Conservation (phyloP, 2,797 vertebrate species). For the Poeciliopsis infans region DNA sequence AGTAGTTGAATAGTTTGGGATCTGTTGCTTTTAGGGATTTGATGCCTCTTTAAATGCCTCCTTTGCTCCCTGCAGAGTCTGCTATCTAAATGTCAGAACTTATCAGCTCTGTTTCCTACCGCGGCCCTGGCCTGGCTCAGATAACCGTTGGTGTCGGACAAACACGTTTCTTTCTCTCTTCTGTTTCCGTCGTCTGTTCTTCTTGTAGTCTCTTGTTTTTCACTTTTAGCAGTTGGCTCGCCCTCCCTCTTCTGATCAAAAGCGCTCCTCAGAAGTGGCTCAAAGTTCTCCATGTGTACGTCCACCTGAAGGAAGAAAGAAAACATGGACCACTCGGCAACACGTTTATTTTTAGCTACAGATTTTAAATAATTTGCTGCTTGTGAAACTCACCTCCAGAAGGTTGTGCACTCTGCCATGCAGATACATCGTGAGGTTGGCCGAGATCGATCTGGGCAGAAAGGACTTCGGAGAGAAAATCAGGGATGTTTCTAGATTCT, state of each 20-base stretch:
- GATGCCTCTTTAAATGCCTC: not conserved
- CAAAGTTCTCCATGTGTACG: conserved; percentile 84
- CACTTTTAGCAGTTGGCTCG: conserved; percentile 33
- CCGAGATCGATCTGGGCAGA: conserved; percentile 81
- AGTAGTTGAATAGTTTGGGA: not conserved
- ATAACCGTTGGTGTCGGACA: conserved; percentile 67
- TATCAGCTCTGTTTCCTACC: conserved; percentile 71
- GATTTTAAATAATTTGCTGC: not conserved
- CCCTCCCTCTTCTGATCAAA: conserved; percentile 70
- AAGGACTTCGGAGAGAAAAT: conserved; percentile 89
- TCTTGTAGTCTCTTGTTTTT: conserved; percentile 49
- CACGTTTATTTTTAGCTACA: rapidly evolving
- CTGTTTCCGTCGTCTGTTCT: conserved; percentile 49
- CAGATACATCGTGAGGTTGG: conserved; percentile 83
- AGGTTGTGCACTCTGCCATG: conserved; percentile 85
- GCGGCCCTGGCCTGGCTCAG: conserved; percentile 80
- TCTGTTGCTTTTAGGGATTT: not conserved
- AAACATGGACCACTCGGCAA: not conserved
- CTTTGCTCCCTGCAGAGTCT: not conserved
- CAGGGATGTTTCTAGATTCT: conserved; percentile 84
- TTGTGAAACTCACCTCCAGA: conserved; percentile 81
- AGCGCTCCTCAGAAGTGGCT: conserved; percentile 77
- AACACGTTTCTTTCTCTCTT: conserved; percentile 73
- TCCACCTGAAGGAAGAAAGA: conserved; percentile 75
- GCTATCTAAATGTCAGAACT: not conserved